These are phyloP conservation scores for Noctua fimbriata DNA, from an alignment of 2,888 invertebrate genomes.

Conservation along the genomic window DNA sequence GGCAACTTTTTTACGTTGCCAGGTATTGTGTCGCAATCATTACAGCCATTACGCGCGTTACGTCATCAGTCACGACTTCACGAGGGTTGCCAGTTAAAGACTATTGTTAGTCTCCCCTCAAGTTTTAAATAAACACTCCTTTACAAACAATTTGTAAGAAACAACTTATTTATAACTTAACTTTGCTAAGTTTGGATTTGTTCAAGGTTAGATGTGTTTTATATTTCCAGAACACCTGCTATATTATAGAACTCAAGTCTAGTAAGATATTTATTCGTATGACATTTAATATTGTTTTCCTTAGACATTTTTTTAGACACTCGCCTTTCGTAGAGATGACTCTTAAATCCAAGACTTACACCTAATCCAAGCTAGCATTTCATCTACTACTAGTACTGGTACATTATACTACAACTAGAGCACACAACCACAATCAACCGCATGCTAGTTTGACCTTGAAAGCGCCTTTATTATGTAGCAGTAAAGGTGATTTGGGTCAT, in stretches of 20 bases:
- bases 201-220: not conserved
- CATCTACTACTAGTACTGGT: not conserved
- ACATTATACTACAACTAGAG: not conserved
- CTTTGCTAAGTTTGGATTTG: not conserved
- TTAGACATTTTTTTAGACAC: not conserved
- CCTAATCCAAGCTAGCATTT: not conserved
- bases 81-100: not conserved
- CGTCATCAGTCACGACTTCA: not conserved
- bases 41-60: slow-evolving; percentile 2
- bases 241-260: not conserved
- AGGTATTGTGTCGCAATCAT: slow-evolving; percentile 14
- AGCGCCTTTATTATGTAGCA: not conserved
- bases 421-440: slow-evolving; percentile 9
- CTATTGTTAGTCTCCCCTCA: not conserved
- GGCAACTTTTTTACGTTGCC: slow-evolving; percentile 4
- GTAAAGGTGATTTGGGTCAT: not conserved
- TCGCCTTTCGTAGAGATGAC: not conserved
- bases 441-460: slow-evolving; percentile 2
- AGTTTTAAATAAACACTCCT: slow-evolving; percentile 21
- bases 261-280: not conserved
- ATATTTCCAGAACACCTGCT: not conserved
- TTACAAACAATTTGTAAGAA: slow-evolving; percentile 11
- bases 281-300: not conserved
- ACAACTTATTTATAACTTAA: slow-evolving; percentile 6
- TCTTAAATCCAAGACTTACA: not conserved